Conservation (phyloP, 2,113 vertebrate species). For the Poecile atricapillus region DNA sequence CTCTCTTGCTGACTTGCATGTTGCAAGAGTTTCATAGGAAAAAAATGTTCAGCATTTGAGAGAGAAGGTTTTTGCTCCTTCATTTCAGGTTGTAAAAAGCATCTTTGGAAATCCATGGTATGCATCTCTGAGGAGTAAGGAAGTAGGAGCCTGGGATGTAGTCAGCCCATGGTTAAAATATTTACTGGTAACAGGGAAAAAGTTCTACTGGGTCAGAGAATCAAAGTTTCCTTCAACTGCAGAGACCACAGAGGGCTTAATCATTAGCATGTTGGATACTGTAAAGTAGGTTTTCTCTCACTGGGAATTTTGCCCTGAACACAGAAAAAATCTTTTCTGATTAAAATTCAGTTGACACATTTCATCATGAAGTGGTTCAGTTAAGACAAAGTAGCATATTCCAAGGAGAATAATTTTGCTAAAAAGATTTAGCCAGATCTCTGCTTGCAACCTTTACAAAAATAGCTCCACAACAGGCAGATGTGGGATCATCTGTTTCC, state of each 20-base stretch:
- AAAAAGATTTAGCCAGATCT: background rate
- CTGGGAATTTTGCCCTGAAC: background rate
- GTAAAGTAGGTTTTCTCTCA: constrained; percentile 6
- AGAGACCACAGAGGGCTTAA: background rate
- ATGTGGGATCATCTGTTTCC: constrained; percentile 43
- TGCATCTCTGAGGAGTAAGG: background rate
- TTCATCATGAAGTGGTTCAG: background rate
- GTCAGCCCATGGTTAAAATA: background rate
- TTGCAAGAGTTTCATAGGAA: background rate
- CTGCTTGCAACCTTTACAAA: background rate
- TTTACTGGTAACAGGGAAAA: background rate
- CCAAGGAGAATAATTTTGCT: background rate
- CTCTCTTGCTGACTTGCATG: background rate
- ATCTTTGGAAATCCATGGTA: background rate
- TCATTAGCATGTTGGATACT: background rate
- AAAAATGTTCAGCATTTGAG: background rate
- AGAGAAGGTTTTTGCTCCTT: background rate
- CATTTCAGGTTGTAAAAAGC: background rate
- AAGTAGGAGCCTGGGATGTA: background rate
- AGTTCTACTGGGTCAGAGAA: background rate
- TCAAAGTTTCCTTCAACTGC: background rate
- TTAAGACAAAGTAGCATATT: background rate
- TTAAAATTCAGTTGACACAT: background rate
- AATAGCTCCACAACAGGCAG: constrained; percentile 4
- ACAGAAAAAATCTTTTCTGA: background rate